Evolutionary conservation across 2,113 vertebrate species (phyloP), one percentile per base, ranked within the genome.

Genomic region (Cyphomyrus discorhynchus): DNA sequence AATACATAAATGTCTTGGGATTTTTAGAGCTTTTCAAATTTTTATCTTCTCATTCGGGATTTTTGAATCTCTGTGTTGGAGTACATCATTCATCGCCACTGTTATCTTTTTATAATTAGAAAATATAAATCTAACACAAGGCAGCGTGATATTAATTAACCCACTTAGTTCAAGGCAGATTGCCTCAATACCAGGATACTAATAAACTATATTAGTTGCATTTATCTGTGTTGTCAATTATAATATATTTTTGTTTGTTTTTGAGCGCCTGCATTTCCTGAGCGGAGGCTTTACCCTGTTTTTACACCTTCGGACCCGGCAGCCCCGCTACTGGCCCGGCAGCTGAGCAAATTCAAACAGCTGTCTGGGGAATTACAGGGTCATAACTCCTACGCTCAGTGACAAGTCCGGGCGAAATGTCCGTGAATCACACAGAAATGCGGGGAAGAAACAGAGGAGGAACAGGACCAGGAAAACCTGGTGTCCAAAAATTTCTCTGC

Each of bases 311-410:
- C 9, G 62, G 62, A 66, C n/a, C 0, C 24, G 90, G 58, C 80
- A 84, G 39, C 83, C 87, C 39, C 70, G 88, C 91, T 85, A 90
- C 90, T 90, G 92, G 77, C 42, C 39, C 31, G 50, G 82, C 93
- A 93, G 93, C 93, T 93, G 93, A 91, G 90, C 58, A 93, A 92
- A 93, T 53, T 74, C 83, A 77, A 66, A 93, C 91, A 86, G 47
- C 92, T 88, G 91, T 90, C 86, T 77, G 89, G 87, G 90, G 92
- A 92, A 94, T 95, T 92, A 93, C 80, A 93, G 92, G 89, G 88
- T 91, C 90, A 91, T 49, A 3, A 80, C 82, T 62, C 77, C 77
- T 87, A 90, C 89, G 80, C 91, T 91, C 89, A 89, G 74, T 90
- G 66, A 91, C 85, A 89, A 85, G 56, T 70, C 58, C 46, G 3